Base-by-base conservation (phyloP, 2,113 vertebrate genomes). In the Podilymbus podiceps region DNA sequence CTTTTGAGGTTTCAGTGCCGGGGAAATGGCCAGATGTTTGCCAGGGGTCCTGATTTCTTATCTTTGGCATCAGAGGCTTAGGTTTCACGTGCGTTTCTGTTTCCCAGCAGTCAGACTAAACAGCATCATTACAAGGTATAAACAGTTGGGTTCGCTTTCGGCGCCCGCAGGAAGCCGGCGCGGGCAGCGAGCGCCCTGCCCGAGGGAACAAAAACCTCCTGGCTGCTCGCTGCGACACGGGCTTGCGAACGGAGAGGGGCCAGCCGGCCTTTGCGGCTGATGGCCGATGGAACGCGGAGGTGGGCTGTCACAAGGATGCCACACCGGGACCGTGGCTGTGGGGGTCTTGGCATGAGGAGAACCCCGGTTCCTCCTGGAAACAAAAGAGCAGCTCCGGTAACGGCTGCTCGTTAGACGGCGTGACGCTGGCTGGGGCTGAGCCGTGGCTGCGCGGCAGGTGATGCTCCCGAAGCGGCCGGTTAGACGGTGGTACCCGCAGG, bases 41-140 rank as follows among this genome's bases (percentile, higher is more conserved):
- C 92, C 93, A 96, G 92, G 73, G 81, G 63, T 92, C 52, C 81
- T 14, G 3, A 31, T 53, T 55, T 49, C 91, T 97, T 97, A 92
- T 97, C 96, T 95, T 52, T 55, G 94, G 38, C 82, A 91, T 95
- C 91, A 3, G 72, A 53, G 81, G 88, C 59, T 97, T 89, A 10
- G 91, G 94, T 97, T 97, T 97, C 97, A 49, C 12, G 62, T 40
- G 76, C 35, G 6, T 89, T 94, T 82, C 92, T 97, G 89, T 85
- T 95, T 91, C 91, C 77, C 81, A 67, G 89, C 94, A 66, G 73
- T 72, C 97, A 97, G 97, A 97, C 96, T 97, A 97, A 97, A 97
- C 96, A 97, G 97, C 91, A 88, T 79, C 94, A 66, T 89, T 89
- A 83, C 77, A 13, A 79, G 92, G 91, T 76, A 95, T 97, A 97